Evolutionary conservation across 2,888 invertebrate species (phyloP), one percentile per base, ranked within the genome.

Genomic region (Metacarcinus magister): DNA sequence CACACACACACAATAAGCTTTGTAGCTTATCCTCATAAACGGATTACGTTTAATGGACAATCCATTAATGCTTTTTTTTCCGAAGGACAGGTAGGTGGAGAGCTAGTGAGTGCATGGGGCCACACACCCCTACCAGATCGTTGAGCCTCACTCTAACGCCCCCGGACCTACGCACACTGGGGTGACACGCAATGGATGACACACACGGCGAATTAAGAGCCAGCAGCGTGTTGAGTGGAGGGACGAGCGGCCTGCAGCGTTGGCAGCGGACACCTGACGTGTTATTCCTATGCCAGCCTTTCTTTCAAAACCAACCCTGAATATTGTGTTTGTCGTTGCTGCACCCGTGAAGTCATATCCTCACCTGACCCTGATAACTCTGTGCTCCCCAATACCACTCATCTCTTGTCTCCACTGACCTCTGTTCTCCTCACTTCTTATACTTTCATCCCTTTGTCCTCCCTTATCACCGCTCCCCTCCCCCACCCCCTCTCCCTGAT

Each of bases 1-100:
- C 67, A 67, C 67, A 67, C 67, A 67, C 67, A 67, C 67, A 13
- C 67, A 67, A 67, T 67, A 67, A 67, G 67, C 67, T 67, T 67
- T 67, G 67, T 67, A 67, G 67, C 67, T 67, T 67, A 67, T 67
- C 67, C 67, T 67, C n/a, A 67, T 67, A 67, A 67, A 67, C 67
- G 67, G 67, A 67, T 67, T 67, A 67, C 67, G 67, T 67, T 67
- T 67, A 67, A 67, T 67, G 67, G n/a, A 67, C 67, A 67, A 67
- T 67, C 67, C 67, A 67, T 67, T 67, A 67, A n/a, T 67, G 5
- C 67, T 67, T 67, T 67, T 67, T 67, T 67, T 67, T n/a, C 19
- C 10, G 16, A 5, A 16, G 19, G n/a, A n/a, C n/a, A 67, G 67
- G 10, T 5, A 67, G 67, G 67, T 19, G n/a, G 23, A n/a, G n/a